Evolutionary conservation across 2,797 vertebrate species (phyloP).

Genomic region (Ceryle rudis): DNA sequence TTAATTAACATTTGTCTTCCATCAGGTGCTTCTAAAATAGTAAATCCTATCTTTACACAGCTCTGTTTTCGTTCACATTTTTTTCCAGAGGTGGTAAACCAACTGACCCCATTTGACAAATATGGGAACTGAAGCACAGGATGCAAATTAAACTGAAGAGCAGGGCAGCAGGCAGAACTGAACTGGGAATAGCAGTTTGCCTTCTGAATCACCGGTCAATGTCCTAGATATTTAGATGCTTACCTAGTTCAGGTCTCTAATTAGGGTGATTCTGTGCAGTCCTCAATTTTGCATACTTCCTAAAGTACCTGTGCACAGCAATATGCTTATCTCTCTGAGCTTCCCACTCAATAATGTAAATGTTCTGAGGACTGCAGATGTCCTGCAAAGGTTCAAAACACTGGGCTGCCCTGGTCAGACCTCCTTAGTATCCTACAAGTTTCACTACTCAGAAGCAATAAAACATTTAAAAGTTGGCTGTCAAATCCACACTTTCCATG

Average conservation of each 20-base stretch:
- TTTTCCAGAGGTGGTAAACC: conserved; percentile 13
- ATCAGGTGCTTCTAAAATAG: conserved; percentile 24
- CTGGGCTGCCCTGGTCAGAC: neutral
- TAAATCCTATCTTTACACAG: neutral
- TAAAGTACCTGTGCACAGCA: neutral
- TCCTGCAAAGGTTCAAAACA: neutral
- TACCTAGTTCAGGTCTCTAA: conserved; percentile 64
- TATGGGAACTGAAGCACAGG: conserved; percentile 19
- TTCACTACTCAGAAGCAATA: neutral
- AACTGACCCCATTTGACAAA: conserved; percentile 55
- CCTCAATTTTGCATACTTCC: neutral
- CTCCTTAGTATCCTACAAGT: neutral
- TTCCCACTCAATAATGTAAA: neutral
- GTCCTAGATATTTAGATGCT: conserved; percentile 54
- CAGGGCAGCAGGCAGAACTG: conserved; percentile 13
- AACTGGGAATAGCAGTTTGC: conserved; percentile 48
- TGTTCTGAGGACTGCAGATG: neutral
- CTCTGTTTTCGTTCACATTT: conserved; percentile 30
- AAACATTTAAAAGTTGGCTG: neutral
- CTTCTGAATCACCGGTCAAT: conserved; percentile 53
- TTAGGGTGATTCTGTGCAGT: conserved; percentile 19
- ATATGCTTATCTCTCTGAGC: neutral
- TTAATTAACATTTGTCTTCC: conserved; percentile 26
- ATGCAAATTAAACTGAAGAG: conserved; percentile 43
- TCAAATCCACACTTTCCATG: neutral